These are phyloP conservation scores for Mus minutoides DNA, from an alignment of 2,797 vertebrate genomes.

Conservation along the genomic window DNA sequence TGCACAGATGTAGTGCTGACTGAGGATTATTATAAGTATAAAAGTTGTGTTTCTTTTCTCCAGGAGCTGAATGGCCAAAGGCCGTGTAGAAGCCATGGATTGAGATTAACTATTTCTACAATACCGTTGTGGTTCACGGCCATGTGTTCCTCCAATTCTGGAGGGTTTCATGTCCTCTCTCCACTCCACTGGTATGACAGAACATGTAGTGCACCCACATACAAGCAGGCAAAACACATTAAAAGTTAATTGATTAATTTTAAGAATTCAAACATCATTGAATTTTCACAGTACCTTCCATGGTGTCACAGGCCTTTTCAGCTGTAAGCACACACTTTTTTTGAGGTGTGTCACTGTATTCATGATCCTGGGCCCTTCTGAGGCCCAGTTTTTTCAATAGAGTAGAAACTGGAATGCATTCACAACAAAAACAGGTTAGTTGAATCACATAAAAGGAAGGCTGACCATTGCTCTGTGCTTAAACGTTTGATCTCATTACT, in stretches of 20 bases:
- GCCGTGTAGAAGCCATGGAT: too few species aligned
- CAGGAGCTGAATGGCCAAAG: not conserved
- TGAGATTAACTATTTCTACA: too few species aligned
- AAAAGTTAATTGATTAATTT: not conserved
- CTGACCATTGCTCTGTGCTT: not conserved
- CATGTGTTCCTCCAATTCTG: not conserved
- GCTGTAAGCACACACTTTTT: not conserved
- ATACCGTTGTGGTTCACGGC: not conserved
- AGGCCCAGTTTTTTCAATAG: not conserved
- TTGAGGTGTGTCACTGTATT: rapidly evolving
- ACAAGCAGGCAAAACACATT: not conserved
- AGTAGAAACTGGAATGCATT: not conserved
- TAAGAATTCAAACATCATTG: not conserved
- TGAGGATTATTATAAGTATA: not conserved
- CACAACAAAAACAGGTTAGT: not conserved
- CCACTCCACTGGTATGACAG: not conserved
- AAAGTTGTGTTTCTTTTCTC: not conserved
- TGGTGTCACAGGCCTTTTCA: not conserved
- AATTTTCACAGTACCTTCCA: not conserved
- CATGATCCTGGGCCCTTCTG: not conserved
- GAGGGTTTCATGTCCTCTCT: not conserved
- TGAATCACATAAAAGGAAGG: not conserved
- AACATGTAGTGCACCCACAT: not conserved
- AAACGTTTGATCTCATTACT: not conserved
- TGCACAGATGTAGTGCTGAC: not conserved